Evolutionary conservation across 1,140 invertebrate species (phyloP).

Genomic region (Zophobas morio): DNA sequence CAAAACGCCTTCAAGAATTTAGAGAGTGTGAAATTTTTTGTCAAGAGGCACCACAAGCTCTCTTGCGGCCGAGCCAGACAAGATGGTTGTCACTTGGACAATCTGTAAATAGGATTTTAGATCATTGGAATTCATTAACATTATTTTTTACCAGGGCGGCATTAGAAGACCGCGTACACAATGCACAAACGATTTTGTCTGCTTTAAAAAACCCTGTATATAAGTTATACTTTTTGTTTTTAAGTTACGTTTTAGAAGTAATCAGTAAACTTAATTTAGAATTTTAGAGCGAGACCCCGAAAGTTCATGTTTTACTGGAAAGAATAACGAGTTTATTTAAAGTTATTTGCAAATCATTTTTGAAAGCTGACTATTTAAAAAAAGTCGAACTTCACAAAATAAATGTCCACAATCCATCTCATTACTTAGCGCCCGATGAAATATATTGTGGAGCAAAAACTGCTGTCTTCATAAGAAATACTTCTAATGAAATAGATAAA

Average conservation of each 20-base stretch:
- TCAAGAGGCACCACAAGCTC: constrained; percentile 61
- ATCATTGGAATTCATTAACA: constrained; percentile 62
- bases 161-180: constrained; percentile 12
- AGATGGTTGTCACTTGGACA: constrained; percentile 64
- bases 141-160: constrained; percentile 61
- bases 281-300: neutral
- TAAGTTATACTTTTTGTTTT: neutral
- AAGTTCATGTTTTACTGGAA: constrained; percentile 10
- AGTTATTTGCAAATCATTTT: neutral
- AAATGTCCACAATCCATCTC: neutral
- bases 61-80: constrained; percentile 64
- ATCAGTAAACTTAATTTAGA: neutral
- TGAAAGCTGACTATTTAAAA: neutral
- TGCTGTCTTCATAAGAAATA: neutral
- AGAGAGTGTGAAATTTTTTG: constrained; percentile 61
- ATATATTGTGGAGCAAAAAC: constrained; percentile 3
- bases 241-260: neutral
- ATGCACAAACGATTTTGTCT: neutral
- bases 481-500: neutral
- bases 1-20: constrained; percentile 57
- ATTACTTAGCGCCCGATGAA: neutral
- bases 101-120: constrained; percentile 63
- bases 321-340: neutral
- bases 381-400: neutral
- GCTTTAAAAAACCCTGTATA: neutral